These are phyloP conservation scores for Entomobrya proxima DNA, from an alignment of 2,888 invertebrate species.

Conservation along the genomic window DNA sequence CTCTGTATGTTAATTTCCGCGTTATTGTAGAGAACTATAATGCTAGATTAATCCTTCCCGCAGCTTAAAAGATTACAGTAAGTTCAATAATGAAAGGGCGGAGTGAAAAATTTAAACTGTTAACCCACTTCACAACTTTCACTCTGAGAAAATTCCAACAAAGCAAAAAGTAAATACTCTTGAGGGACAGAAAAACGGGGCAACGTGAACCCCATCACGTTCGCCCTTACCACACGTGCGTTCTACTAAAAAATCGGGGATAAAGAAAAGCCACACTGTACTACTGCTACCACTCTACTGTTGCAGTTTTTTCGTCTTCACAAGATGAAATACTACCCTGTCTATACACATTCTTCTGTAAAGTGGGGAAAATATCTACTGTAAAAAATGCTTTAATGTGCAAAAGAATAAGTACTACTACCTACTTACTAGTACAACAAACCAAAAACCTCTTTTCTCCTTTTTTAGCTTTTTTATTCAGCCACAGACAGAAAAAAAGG, in stretches of 20 bases:
- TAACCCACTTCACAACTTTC: constrained; percentile 20
- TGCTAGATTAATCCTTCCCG: too few species aligned
- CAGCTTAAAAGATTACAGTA: too few species aligned
- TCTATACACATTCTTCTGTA: neutral
- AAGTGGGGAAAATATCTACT: neutral
- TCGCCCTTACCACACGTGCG: constrained; percentile 28
- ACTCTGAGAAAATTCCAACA: constrained; percentile 10
- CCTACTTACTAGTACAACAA: neutral
- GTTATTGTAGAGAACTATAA: neutral
- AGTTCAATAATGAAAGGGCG: neutral
- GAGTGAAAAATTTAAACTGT: neutral
- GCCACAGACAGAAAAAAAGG: neutral
- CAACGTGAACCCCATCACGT: constrained; percentile 36
- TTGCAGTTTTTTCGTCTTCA: neutral
- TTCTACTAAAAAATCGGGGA: constrained; percentile 14
- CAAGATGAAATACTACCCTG: neutral
- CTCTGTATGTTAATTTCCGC: too few species aligned
- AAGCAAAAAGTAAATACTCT: constrained; percentile 15
- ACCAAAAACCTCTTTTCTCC: too few species aligned
- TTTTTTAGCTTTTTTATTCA: neutral
- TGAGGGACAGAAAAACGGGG: constrained; percentile 13
- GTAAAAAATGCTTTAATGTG: neutral
- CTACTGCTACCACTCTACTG: neutral
- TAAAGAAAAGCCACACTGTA: neutral
- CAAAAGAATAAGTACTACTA: neutral